These are phyloP conservation scores for Malaclemys terrapin DNA, from an alignment of 2,113 vertebrate species.

Conservation along the genomic window DNA sequence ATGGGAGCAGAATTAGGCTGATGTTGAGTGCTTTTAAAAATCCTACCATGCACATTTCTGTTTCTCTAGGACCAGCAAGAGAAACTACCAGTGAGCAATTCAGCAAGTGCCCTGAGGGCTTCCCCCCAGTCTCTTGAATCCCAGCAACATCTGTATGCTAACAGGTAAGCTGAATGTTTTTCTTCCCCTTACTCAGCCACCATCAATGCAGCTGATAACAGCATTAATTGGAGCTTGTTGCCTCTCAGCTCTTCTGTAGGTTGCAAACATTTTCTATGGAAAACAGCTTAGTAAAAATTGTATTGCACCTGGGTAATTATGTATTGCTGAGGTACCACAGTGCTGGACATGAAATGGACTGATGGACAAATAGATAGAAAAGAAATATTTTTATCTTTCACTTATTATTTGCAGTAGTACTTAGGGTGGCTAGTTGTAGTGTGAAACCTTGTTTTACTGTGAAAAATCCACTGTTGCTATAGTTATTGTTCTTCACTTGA, in stretches of 20 bases:
- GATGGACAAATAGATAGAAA: not conserved
- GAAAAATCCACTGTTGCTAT: not conserved
- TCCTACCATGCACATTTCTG: not conserved
- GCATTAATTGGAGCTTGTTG: not conserved
- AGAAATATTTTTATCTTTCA: not conserved
- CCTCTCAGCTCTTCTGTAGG: not conserved
- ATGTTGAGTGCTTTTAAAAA: not conserved
- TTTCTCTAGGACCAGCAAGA: conserved; percentile 65
- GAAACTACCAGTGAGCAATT: conserved; percentile 12
- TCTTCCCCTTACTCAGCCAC: not conserved
- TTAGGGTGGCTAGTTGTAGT: not conserved
- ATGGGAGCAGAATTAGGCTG: not conserved
- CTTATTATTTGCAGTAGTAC: not conserved
- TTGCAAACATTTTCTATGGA: not conserved
- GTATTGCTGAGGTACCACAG: not conserved
- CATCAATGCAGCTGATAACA: not conserved
- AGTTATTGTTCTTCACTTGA: not conserved
- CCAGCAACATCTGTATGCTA: not conserved
- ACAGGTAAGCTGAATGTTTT: conserved; percentile 70
- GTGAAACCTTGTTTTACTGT: not conserved
- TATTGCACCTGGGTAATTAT: not conserved
- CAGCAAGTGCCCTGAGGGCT: not conserved
- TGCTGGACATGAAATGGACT: not conserved
- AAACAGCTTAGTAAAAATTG: not conserved
- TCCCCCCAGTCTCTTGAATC: conserved; percentile 6